Base-by-base conservation (phyloP, 2,888 invertebrate genomes). In the Escarpia spicata region DNA sequence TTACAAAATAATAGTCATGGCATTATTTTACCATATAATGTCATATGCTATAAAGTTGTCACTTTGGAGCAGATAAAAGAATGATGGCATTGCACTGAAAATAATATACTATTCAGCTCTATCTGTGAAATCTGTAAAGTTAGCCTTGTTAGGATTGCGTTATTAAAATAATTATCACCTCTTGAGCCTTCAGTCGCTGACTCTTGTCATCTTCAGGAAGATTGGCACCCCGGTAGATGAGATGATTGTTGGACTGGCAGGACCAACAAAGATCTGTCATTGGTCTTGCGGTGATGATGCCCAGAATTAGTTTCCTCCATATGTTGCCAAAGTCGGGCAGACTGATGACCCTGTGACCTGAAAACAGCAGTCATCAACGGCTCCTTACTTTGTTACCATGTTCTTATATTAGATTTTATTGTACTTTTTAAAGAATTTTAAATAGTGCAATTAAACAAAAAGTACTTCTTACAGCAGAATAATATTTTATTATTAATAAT, bases 201-300 rank as follows among this genome's bases (percentile, higher is more conserved):
- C 43, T 31, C 90, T 92, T 92, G 4, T 89, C 90, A 44, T 43
- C 44, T 19, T 92, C 92, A 9, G 43, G 19, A 12, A 92, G n/a
- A 37, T 92, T 92, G 90, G 45, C 19, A 6, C 43, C 45, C 45
- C 58, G 31, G 19, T 90, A 90, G 31, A 92, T 90, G 37, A 37
- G n/a, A 8, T 43, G 44, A n/a, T 31, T 90, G 44, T 92, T 92
- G 3, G n/a, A 44, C 92, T 92, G 92, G 90, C 91, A 92, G 44
- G 45, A 44, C 90, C 90, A 90, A 37, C 92, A 91, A 31, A 92
- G 26, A 26, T 75, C 75, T 2, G 75, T 75, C 75, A 75, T 75
- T 75, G 75, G 26, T 26, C 19, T 75, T 26, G 52, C 31, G 9
- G 45, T n/a, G 19, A 45, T 52, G 12, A 52, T 37, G 60, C 43